These are phyloP conservation scores for Brassicogethes aeneus DNA, from an alignment of 2,888 invertebrate genomes.

Conservation along the genomic window DNA sequence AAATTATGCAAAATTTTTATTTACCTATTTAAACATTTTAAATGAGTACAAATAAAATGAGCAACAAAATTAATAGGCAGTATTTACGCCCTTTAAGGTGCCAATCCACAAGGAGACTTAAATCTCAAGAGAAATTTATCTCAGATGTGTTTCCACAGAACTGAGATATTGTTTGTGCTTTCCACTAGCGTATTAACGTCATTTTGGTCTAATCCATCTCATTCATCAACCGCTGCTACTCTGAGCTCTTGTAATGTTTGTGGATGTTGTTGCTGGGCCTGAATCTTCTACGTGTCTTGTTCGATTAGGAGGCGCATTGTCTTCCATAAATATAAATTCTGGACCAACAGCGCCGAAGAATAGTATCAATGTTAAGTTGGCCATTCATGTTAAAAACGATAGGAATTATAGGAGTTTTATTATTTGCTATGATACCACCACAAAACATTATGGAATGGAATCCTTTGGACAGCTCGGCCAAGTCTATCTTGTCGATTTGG, in stretches of 20 bases:
- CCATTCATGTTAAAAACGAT: not conserved
- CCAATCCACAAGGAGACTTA: too few species aligned
- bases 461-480: too few species aligned
- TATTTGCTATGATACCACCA: constrained; percentile 1
- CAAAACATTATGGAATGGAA: constrained; percentile 2
- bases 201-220: constrained; percentile 1
- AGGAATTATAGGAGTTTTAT: not conserved
- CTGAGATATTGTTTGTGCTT: not conserved
- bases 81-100: not conserved
- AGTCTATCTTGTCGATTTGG: not conserved
- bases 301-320: constrained; percentile 1
- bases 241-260: constrained; percentile 3
- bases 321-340: constrained; percentile 2
- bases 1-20: not conserved
- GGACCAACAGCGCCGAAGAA: not conserved
- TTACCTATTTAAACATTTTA: not conserved
- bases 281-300: not conserved
- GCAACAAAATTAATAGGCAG: not conserved
- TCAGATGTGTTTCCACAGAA: too few species aligned
- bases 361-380: not conserved
- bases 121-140: too few species aligned
- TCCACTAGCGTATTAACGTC: not conserved
- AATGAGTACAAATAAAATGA: not conserved
- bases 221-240: constrained; percentile 4
- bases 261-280: not conserved